Conservation (phyloP, 30 jellyfish, hydroid and myxozoan species). For the Cassiopea xamachana region DNA sequence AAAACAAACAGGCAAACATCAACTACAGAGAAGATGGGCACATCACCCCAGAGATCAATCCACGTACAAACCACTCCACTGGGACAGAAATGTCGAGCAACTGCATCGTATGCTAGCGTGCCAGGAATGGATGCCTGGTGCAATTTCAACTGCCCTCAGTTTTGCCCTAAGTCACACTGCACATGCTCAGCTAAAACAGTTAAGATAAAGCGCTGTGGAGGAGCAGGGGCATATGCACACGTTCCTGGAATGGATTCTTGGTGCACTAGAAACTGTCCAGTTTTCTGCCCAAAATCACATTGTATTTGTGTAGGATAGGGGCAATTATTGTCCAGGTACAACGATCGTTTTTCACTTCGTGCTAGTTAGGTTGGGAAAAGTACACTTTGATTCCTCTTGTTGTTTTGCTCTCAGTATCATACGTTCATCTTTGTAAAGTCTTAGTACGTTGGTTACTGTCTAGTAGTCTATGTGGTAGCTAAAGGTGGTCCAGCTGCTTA, state of each 20-base stretch:
- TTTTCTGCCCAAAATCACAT: constrained; percentile 35
- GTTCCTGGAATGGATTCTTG: constrained; percentile 28
- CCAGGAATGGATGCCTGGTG: constrained; percentile 50
- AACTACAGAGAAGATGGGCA: too few relatives aligned
- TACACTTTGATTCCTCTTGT: too few relatives aligned
- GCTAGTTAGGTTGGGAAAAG: too few relatives aligned
- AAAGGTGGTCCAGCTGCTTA: too few relatives aligned
- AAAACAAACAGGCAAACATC: too few relatives aligned
- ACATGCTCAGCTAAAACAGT: background rate
- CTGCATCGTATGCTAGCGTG: constrained; percentile 18
- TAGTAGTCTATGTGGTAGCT: too few relatives aligned
- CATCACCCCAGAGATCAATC: background rate
- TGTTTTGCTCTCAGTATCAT: too few relatives aligned
- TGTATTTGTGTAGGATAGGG: constrained; percentile 10
- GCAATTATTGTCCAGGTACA: background rate
- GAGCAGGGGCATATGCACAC: constrained; percentile 30
- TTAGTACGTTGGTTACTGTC: too few relatives aligned
- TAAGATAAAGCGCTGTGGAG: background rate
- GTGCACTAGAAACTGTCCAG: constrained; percentile 37
- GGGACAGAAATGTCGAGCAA: constrained; percentile 16
- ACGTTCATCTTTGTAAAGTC: too few relatives aligned
- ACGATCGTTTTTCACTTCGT: background rate
- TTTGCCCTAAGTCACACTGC: constrained; percentile 45
- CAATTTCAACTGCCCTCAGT: constrained; percentile 25
- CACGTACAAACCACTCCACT: background rate